Conservation (phyloP, 37 sponge, comb jelly and placozoan genomes). For the Geodia barretti region DNA sequence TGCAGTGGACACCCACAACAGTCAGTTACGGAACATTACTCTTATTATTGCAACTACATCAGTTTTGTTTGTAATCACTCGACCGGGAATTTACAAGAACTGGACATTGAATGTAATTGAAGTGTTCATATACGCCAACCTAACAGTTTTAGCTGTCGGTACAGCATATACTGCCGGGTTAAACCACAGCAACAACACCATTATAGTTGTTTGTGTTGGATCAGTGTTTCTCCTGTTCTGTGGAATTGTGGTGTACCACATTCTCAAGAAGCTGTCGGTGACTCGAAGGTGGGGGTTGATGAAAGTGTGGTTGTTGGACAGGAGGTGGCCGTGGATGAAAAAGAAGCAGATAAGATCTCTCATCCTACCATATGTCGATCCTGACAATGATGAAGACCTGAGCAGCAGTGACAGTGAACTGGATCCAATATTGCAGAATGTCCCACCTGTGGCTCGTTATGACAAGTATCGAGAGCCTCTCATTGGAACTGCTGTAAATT, state of each 20-base stretch:
- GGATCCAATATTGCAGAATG: not conserved
- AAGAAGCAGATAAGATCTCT: not conserved
- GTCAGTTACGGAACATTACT: no score
- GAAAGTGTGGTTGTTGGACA: not conserved
- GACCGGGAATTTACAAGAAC: conserved; percentile 3
- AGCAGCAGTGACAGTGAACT: not conserved
- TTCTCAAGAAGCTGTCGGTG: not conserved
- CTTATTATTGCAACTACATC: not conserved
- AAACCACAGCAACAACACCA: not conserved
- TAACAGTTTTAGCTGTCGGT: not conserved
- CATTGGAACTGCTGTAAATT: not conserved
- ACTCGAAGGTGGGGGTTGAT: conserved; percentile 1
- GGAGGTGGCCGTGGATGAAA: not conserved
- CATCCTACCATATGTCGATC: not conserved
- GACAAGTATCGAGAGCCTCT: not conserved
- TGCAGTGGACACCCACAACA: not conserved
- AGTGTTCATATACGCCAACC: not conserved
- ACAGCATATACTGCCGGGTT: not conserved
- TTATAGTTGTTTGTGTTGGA: not conserved
- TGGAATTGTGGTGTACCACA: not conserved
- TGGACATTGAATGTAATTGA: conserved; percentile 1
- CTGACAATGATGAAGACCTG: not conserved
- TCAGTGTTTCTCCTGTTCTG: not conserved
- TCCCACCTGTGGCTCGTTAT: not conserved
- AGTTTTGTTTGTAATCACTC: not conserved